Percentiles rank a stretch among this genome's conserved stretches.
phyloP scores from a whole-genome alignment of 2,797 vertebrate species.

The Bufotes viridis region DNA sequence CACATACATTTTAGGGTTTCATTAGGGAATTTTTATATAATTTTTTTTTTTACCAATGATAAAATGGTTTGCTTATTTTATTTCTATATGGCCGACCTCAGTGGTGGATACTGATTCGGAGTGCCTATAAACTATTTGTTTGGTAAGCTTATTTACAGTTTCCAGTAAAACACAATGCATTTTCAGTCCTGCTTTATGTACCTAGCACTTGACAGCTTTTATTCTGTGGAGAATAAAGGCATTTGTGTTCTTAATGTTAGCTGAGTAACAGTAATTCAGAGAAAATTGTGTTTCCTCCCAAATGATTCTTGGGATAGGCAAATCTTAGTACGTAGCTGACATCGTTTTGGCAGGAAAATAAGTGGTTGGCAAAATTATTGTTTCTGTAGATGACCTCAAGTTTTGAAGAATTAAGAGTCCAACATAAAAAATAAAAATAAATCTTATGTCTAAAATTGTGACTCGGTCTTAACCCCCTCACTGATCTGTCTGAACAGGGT shows the following conservation, averaged over 20 bases:
- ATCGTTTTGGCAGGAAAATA: constrained; percentile 26
- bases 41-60: background rate
- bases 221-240: constrained; percentile 31
- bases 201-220: constrained; percentile 28
- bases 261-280: constrained; percentile 29
- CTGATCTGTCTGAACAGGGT: too few relatives aligned
- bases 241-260: constrained; percentile 42
- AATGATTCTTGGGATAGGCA: constrained; percentile 29
- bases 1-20: too few relatives aligned
- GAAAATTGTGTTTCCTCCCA: constrained; percentile 23
- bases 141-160: constrained; percentile 21
- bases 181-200: constrained; percentile 8
- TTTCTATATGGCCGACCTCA: constrained; percentile 1
- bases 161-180: constrained; percentile 30
- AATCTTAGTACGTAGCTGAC: constrained; percentile 15
- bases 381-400: background rate
- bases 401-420: background rate
- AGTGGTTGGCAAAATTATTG: constrained; percentile 5
- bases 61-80: background rate
- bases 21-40: background rate
- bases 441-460: too few relatives aligned
- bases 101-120: background rate
- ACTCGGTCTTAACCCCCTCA: too few relatives aligned
- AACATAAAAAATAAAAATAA: too few relatives aligned
- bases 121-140: background rate